phyloP scores from a whole-genome alignment of 92 coral and sea anemone genomes.

The Phymanthus crucifer region DNA sequence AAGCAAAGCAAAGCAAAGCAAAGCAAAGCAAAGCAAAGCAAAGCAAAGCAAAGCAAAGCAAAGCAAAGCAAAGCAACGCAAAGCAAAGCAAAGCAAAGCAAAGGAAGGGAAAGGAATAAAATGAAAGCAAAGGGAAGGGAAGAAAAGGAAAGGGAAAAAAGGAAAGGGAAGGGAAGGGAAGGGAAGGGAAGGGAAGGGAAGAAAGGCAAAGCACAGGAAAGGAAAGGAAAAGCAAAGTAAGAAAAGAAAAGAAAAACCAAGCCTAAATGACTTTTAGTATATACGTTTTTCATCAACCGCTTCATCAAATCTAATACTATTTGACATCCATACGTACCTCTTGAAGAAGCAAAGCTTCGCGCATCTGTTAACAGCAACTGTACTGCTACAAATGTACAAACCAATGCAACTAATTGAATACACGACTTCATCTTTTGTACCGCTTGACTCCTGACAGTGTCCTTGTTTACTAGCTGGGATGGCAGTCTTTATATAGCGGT shows the following conservation, averaged over 20 bases:
- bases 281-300: neutral
- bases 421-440: neutral
- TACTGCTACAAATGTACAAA: constrained; percentile 10
- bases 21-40: too few relatives aligned
- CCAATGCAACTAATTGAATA: constrained; percentile 6
- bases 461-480: neutral
- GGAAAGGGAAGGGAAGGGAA: neutral
- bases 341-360: constrained; percentile 7
- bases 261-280: too few relatives aligned
- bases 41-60: too few relatives aligned
- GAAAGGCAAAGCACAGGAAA: neutral
- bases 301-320: neutral
- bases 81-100: neutral
- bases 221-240: neutral
- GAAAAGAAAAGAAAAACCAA: neutral
- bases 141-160: neutral
- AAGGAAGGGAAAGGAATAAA: neutral
- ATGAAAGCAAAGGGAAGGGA: neutral
- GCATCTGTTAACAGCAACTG: constrained; percentile 18
- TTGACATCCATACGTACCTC: constrained; percentile 2
- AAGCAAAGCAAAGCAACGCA: too few relatives aligned
- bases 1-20: too few relatives aligned
- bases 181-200: neutral
- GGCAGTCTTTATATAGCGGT: neutral
- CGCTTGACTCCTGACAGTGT: too few relatives aligned